Base-by-base conservation (phyloP, 2,888 invertebrate species). In the Cetonia aurata region DNA sequence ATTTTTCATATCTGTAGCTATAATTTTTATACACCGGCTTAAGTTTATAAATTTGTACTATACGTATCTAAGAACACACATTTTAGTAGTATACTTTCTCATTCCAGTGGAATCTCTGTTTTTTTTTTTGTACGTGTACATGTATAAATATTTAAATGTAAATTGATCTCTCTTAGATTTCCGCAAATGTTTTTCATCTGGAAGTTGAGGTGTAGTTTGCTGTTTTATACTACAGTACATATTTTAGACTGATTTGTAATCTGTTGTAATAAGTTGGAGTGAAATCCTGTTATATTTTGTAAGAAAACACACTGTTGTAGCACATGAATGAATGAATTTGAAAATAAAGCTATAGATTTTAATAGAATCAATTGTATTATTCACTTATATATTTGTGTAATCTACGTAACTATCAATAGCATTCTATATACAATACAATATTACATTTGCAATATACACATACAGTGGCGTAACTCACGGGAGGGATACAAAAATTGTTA, bases 221-320 rank as follows among this genome's bases (percentile, higher is more conserved):
- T 70, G 67, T 62, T 57, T 71, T 56, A 52, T 66, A 48, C 41
- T 19, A 37, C 53, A 59, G 59, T 67, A 67, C 55, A 15, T 56
- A 33, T 42, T 17, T 67, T 71, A 46, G 71, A 71, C 69, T 71
- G 69, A 71, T 69, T 68, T 71, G 68, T 60, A 60, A 59, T 69
- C 48, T 72, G 59, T 71, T 70, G 75, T 77, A 70, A 72, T 77
- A 72, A 74, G 76, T 78, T 79, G 74, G 76, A 78, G 75, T 78
- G 75, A 79, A 80, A 77, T 75, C 44, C 75, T 77, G 76, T 81
- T 81, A 81, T 81, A 80, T 81, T 81, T 79, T 81, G 77, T 81
- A 80, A 81, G 79, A 77, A 78, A 77, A 79, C 82, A 81, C 82
- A 81, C 78, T 80, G 82, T 83, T 83, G 83, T 83, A 83, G 83